Conservation (phyloP, 2,113 vertebrate genomes). For the Hucho hucho region DNA sequence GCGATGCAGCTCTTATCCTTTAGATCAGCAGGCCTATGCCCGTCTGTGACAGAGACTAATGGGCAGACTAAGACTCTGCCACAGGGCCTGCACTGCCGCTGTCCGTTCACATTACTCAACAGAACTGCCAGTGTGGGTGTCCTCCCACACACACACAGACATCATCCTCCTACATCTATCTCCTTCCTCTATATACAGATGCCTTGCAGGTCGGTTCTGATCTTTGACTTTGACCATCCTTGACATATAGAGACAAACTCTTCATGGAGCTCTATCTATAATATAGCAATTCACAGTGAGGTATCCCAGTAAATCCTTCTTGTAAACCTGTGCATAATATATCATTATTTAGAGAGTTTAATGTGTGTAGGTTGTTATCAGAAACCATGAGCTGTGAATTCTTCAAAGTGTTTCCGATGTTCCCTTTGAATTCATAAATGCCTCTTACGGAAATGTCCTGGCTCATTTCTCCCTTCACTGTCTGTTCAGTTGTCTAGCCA, state of each 20-base stretch:
- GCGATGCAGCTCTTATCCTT: constrained; percentile 41
- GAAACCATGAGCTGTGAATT: too few species aligned
- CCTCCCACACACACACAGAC: neutral
- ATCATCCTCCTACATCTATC: too few species aligned
- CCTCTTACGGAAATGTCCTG: neutral
- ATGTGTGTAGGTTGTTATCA: neutral
- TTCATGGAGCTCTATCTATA: too few species aligned
- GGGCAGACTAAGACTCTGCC: constrained; percentile 43
- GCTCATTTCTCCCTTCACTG: neutral
- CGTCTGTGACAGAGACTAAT: constrained; percentile 52
- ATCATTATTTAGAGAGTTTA: neutral
- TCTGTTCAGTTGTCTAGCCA: neutral
- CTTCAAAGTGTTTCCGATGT: too few species aligned
- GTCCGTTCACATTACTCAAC: constrained; percentile 35
- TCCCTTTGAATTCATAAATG: too few species aligned
- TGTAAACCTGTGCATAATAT: neutral
- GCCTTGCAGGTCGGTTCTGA: neutral
- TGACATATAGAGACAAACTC: too few species aligned
- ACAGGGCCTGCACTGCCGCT: constrained; percentile 32
- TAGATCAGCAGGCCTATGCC: constrained; percentile 40
- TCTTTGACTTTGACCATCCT: too few species aligned
- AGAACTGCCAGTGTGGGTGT: constrained; percentile 19
- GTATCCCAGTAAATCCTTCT: neutral
- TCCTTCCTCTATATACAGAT: too few species aligned
- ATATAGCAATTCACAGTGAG: neutral